Base-by-base conservation (phyloP, 2,888 invertebrate species). In the Tachina grossa region DNA sequence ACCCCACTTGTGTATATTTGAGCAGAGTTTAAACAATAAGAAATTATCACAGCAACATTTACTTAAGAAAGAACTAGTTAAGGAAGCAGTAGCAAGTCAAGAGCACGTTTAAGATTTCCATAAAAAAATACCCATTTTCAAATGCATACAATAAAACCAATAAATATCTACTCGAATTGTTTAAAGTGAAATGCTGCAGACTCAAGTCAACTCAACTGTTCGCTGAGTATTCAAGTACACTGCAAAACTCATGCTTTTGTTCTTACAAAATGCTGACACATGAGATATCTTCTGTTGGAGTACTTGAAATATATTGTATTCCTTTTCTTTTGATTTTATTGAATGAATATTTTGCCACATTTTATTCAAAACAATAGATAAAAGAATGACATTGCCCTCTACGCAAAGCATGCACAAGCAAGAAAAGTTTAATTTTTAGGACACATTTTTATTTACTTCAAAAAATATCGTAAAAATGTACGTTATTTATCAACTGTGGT, bases 201-300 rank as follows among this genome's bases (percentile, higher is more conserved):
- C 31, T 71, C 55, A 43, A 39, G 31, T 19, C 39, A 43, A 39
- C 43, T 19, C 39, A 19, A 61, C 41, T 69, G 31, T 69, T 59
- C 68, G 51, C 19, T 68, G 49, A 41, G 43, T 66, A 76, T 66
- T 53, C 69, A 19, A 65, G 76, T 19, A 45, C 16, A 6, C 31
- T 43, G 13, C 10, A 22, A 45, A 47, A 47, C 43, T n/a, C 65
- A 65, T 69, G 39, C 63, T 68, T 61, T 77, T 81, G 68, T 72
- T 31, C 31, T 31, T 6, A 45, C 41, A 59, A 80, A 84, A 80
- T 55, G 84, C 84, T 84, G 84, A 84, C 84, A 84, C 76, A 72
- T 84, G 69, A 13, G 69, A 83, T 45, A 59, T 71, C 63, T 75
- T 71, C 63, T 75, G 4, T 16, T n/a, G 49, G 47, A 68, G 51